Percentiles rank a stretch among this genome's conserved stretches.
Evolutionary conservation across 2,888 invertebrate genomes (phyloP).

Genomic region (Machimus atricapillus): DNA sequence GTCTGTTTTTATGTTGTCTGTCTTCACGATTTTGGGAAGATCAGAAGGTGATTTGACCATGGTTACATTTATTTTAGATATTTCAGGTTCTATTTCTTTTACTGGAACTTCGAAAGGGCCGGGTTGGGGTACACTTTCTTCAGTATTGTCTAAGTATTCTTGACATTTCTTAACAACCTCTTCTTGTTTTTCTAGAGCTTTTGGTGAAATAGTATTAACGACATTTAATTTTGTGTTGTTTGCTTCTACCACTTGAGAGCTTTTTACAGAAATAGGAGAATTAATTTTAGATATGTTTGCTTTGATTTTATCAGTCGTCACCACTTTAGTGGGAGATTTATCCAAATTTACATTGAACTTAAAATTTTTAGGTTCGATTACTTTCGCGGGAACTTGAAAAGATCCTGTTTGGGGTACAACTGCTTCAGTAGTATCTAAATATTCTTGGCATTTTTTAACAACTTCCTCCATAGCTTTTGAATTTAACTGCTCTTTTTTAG

Average conservation of each 20-base stretch:
- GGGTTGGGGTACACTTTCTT: not conserved
- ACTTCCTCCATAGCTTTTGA: constrained; percentile 8
- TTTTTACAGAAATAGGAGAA: not conserved
- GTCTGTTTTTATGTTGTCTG: not conserved
- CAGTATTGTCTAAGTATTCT: not conserved
- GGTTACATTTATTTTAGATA: not conserved
- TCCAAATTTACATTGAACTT: not conserved
- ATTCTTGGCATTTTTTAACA: constrained; percentile 20
- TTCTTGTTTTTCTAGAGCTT: not conserved
- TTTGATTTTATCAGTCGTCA: not conserved
- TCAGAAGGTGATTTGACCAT: not conserved
- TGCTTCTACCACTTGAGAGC: not conserved
- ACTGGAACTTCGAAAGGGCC: not conserved
- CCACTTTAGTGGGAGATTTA: not conserved
- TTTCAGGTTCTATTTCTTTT: not conserved
- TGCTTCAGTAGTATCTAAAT: not conserved
- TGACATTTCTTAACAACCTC: constrained; percentile 24
- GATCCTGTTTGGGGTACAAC: not conserved
- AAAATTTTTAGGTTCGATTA: not conserved
- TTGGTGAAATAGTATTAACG: not conserved
- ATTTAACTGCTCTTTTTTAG: not conserved
- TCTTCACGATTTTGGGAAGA: not conserved
- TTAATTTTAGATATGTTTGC: not conserved
- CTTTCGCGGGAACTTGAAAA: not conserved
- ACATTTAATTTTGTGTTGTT: not conserved